Conservation (phyloP, 1,140 invertebrate genomes). For the Bombus superbus region DNA sequence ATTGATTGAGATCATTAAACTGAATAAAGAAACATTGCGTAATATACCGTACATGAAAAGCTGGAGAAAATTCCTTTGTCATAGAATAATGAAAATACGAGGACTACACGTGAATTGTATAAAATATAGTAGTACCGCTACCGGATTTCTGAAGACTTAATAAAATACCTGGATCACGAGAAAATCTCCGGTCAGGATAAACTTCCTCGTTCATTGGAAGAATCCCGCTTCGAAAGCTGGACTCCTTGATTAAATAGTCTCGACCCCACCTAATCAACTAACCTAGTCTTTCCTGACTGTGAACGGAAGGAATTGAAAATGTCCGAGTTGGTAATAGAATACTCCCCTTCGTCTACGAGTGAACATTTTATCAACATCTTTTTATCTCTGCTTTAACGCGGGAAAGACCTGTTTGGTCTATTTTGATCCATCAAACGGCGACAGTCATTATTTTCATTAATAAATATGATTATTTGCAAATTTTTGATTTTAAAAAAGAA, state of each 20-base stretch:
- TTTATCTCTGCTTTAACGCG: not conserved
- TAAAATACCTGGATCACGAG: conserved; percentile 7
- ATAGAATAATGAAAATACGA: not conserved
- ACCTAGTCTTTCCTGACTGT: not conserved
- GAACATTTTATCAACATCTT: not conserved
- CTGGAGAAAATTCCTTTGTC: not conserved
- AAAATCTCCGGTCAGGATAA: not conserved
- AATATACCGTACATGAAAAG: not conserved
- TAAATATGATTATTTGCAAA: not conserved
- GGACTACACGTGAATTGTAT: not conserved
- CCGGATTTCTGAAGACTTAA: not conserved
- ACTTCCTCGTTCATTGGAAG: not conserved
- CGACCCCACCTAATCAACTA: conserved; percentile 18
- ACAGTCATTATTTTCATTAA: not conserved
- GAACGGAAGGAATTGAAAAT: not conserved
- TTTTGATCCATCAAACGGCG: not conserved
- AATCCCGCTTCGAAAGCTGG: not conserved
- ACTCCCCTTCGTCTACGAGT: not conserved
- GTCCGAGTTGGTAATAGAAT: not conserved
- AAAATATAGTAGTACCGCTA: not conserved
- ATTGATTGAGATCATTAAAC: not conserved
- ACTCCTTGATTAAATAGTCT: conserved; percentile 15
- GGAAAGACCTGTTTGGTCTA: not conserved
- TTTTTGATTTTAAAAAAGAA: not conserved
- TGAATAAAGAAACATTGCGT: not conserved